phyloP scores from a whole-genome alignment of 2,797 vertebrate genomes.

The Florisuga fusca region DNA sequence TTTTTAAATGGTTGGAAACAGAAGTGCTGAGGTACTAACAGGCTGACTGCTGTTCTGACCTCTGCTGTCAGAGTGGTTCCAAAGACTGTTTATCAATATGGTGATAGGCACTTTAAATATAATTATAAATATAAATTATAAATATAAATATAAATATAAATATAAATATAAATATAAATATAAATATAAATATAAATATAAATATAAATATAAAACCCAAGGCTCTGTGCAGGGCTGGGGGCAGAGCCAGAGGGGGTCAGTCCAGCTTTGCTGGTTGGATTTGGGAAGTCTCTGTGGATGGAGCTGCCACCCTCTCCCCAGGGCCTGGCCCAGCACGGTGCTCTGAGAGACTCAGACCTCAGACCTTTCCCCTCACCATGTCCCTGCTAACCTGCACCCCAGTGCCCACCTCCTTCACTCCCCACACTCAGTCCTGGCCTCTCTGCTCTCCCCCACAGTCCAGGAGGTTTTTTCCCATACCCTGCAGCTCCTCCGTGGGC shows the following conservation, averaged over 20 bases:
- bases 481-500: conserved; percentile 67
- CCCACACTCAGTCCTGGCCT: not conserved
- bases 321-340: fast-evolving
- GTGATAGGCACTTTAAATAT: too few species aligned
- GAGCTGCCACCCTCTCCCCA: not conserved
- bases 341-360: not conserved
- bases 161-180: too few species aligned
- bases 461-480: conserved; percentile 48
- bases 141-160: too few species aligned
- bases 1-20: too few species aligned
- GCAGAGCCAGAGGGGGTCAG: not conserved
- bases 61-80: too few species aligned
- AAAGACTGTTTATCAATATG: too few species aligned
- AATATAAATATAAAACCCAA: too few species aligned
- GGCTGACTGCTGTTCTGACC: too few species aligned
- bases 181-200: too few species aligned
- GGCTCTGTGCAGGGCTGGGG: fast-evolving
- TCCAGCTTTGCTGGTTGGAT: not conserved
- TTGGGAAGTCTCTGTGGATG: not conserved
- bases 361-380: not conserved
- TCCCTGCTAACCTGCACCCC: not conserved
- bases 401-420: not conserved
- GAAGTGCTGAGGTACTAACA: too few species aligned
- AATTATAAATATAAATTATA: too few species aligned
- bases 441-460: conserved; percentile 39